Base-by-base conservation (phyloP, 2,797 vertebrate species). In the Mormyrus hasselquistii region DNA sequence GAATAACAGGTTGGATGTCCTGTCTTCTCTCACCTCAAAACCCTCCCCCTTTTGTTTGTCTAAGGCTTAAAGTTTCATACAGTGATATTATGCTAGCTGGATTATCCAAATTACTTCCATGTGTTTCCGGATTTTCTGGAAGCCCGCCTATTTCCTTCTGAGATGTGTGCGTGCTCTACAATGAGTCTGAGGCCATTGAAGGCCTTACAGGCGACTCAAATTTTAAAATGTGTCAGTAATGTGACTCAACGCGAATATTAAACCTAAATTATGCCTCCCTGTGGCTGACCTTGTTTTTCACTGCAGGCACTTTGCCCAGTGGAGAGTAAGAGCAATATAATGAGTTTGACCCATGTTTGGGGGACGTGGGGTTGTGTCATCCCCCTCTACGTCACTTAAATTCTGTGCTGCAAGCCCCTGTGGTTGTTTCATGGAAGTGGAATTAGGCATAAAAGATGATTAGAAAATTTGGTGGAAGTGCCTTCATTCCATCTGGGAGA, bases 401-500 rank as follows among this genome's bases (percentile, higher is more conserved):
- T 92, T 92, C 90, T 87, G 91, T 92, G 93, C 16, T 95, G 94
- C 94, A 92, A 93, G 91, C 91, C 91, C 90, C 92, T 90, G 92
- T 86, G 52, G 65, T 83, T 29, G 87, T 92, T 91, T 93, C 92
- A 92, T 94, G 90, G n/a, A 92, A 91, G 92, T 92, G 91, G 91
- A 93, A 93, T 91, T 90, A 91, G 88, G 88, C 44, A 94, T 94
- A 94, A 94, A 95, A 93, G 92, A 90, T 93, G 93, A 93, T 53
- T 57, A 44, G 52, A 88, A 57, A 83, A 57, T 52, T 25, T 44
- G 6, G 53, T 9, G 44, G 29, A 55, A n/a, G 53, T 55, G 53
- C 57, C 41, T 41, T 47, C 53, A 79, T 84, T 25, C 44, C 82
- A 84, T 52, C 16, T 85, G 73, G 65, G 12, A 25, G 34, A 69